These are phyloP conservation scores for Monodelphis domestica DNA, from an alignment of 2,797 vertebrate genomes.

Conservation along the genomic window DNA sequence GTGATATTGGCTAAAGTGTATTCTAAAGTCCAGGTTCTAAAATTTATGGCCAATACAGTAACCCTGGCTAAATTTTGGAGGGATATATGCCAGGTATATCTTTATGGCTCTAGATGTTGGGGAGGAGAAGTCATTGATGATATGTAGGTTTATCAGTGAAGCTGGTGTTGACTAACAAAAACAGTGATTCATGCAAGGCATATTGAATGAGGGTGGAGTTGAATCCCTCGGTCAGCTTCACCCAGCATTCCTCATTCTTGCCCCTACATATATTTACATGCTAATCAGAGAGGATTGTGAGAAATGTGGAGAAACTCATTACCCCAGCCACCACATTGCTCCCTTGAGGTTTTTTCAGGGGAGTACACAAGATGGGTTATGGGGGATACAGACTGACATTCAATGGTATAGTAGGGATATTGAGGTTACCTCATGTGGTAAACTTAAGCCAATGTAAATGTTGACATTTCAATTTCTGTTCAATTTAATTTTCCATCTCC, in stretches of 20 bases:
- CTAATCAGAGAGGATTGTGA: background rate
- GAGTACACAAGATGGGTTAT: background rate
- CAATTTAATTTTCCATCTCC: background rate
- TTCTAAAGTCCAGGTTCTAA: too few species aligned
- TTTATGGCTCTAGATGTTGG: background rate
- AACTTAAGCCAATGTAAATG: constrained; percentile 26
- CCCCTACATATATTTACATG: background rate
- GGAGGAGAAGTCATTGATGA: background rate
- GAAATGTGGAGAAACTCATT: background rate
- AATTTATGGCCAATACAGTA: background rate
- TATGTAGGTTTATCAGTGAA: background rate
- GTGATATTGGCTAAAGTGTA: too few species aligned
- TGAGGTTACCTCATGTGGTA: background rate
- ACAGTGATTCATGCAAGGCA: background rate
- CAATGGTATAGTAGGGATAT: background rate
- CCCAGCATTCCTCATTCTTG: background rate
- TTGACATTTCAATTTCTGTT: background rate
- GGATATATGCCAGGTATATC: background rate
- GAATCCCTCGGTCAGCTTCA: background rate
- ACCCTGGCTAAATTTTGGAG: background rate
- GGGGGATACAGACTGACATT: background rate
- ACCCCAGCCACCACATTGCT: background rate
- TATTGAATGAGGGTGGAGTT: background rate
- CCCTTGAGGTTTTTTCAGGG: background rate
- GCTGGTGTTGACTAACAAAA: background rate